These are phyloP conservation scores for Epizoanthus scotinus DNA, from an alignment of 92 coral and sea anemone species.

Conservation along the genomic window DNA sequence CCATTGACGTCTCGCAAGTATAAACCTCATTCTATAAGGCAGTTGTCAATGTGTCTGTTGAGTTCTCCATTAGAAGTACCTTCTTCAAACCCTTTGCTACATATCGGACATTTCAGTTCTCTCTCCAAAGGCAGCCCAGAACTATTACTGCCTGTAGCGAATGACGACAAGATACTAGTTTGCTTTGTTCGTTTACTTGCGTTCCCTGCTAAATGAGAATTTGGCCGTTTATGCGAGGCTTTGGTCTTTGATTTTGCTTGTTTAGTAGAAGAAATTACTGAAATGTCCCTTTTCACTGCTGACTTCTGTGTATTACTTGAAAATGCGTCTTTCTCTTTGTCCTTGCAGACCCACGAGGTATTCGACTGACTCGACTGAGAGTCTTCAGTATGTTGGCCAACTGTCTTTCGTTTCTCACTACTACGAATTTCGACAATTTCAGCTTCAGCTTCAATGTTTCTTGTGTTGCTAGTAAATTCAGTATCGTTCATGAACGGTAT, in stretches of 20 bases:
- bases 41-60: conserved; percentile 82
- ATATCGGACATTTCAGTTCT: conserved; percentile 81
- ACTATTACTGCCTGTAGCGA: conserved; percentile 41
- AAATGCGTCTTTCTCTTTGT: conserved; percentile 8
- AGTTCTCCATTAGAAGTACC: conserved; percentile 71
- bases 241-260: conserved; percentile 17
- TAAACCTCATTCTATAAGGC: conserved; percentile 64
- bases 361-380: not conserved
- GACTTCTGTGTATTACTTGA: not conserved
- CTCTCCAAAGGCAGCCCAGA: conserved; percentile 1
- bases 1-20: too few relatives aligned
- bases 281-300: not conserved
- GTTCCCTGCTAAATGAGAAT: conserved; percentile 31
- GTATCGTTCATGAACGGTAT: not conserved
- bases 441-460: conserved; percentile 1
- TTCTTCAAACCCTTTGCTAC: conserved; percentile 66
- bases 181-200: conserved; percentile 62
- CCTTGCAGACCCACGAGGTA: conserved; percentile 2
- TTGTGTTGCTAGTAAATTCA: not conserved
- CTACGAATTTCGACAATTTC: not conserved
- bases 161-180: conserved; percentile 68
- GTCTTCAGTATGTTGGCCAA: not conserved
- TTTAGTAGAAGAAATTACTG: not conserved
- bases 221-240: conserved; percentile 58
- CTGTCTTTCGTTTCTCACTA: conserved; percentile 19